Base-by-base conservation (phyloP, 2,888 invertebrate genomes). In the Cheilosia grossa region DNA sequence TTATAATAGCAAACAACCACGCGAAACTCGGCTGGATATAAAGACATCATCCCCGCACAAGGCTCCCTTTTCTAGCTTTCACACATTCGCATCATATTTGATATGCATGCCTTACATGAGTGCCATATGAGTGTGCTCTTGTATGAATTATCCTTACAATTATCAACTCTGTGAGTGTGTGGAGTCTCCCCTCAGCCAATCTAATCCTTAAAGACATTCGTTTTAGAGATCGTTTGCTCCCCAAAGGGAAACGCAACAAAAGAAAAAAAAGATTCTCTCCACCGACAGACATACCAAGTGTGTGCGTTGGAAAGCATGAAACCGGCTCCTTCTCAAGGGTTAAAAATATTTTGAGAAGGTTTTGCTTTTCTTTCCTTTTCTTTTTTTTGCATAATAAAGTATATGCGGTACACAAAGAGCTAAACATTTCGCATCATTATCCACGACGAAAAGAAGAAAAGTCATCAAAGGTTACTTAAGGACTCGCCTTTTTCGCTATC, bases 351-450 rank as follows among this genome's bases (percentile, higher is more conserved):
- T 82, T 82, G 27, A 82, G 66, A 37, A 56, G 53, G 73, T 63
- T 77, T 66, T 54, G 17, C 51, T 42, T 69, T 49, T 9, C 19
- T 9, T 7, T 49, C 21, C 56, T 40, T 30, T 56, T 40, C n/a
- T n/a, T 30, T 49, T 51, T 64, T 72, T 40, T n/a, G 37, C 54
- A 21, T 69, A 54, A 13, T 44, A 33, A 42, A 33, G 21, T 21
- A 21, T 13, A 44, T 70, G n/a, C 9, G 63, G 51, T 58, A 59
- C 42, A 81, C 80, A 81, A 81, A 81, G 58, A 63, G 54, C n/a
- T 53, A 64, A 37, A 66, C 67, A 73, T 79, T 79, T 83, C 56
- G 67, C 79, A 83, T 83, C 82, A 74, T 83, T 83, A 83, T 83
- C 74, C 74, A 69, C 17, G 24, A 59, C n/a, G n/a, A 47, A 63